Conservation (phyloP, 2,113 vertebrate genomes). For the Lycocorax pyrrhopterus region DNA sequence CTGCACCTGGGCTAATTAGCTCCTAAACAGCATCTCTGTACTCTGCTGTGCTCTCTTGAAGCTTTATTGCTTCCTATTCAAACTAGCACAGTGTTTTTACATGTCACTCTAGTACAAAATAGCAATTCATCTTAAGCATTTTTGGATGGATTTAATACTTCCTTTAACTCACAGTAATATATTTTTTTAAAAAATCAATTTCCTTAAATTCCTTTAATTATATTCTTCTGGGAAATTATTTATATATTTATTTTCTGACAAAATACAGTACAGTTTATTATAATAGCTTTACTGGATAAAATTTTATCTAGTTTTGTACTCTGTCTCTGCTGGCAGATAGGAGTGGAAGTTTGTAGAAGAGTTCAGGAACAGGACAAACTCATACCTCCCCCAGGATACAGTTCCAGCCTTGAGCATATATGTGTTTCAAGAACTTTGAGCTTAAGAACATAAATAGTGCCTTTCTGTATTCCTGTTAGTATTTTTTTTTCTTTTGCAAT, state of each 20-base stretch:
- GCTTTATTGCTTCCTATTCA: neutral
- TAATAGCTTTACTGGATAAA: neutral
- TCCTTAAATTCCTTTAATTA: neutral
- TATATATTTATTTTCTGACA: neutral
- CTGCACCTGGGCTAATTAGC: neutral
- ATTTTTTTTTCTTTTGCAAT: neutral
- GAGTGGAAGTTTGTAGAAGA: neutral
- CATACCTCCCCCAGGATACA: neutral
- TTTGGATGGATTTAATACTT: neutral
- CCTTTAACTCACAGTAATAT: neutral
- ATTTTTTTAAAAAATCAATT: neutral
- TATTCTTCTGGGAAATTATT: neutral
- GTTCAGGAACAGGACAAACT: neutral
- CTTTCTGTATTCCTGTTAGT: neutral
- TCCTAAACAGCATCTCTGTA: neutral
- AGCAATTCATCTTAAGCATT: neutral
- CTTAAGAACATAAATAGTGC: neutral
- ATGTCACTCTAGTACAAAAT: neutral
- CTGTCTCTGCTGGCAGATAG: neutral
- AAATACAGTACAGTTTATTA: neutral
- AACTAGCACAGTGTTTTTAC: neutral
- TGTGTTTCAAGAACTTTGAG: neutral
- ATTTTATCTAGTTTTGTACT: neutral
- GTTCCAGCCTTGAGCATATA: neutral
- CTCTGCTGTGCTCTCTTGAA: neutral